These are phyloP conservation scores for Neodiprion virginianus DNA, from an alignment of 1,140 invertebrate genomes.

Conservation along the genomic window DNA sequence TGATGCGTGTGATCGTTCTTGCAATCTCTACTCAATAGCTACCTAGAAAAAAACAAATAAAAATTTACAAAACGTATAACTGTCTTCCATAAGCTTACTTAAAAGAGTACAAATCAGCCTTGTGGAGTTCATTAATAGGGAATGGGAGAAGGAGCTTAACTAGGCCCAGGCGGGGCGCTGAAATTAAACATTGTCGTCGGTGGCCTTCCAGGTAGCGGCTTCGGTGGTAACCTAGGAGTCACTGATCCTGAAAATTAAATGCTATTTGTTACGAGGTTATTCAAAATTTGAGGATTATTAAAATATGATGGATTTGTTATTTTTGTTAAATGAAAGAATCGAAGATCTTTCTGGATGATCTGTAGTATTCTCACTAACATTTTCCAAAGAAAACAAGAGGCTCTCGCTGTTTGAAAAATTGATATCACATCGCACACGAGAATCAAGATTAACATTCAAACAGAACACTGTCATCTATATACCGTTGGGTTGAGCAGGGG, in stretches of 20 bases:
- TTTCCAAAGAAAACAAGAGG: slow-evolving; percentile 42
- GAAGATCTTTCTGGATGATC: slow-evolving; percentile 11
- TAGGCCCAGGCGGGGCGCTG: slow-evolving; percentile 54
- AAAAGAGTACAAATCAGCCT: slow-evolving; percentile 5
- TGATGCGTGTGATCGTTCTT: too few relatives aligned
- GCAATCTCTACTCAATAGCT: not conserved
- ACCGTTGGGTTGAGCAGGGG: slow-evolving; percentile 58
- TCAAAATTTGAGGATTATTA: not conserved
- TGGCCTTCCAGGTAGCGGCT: slow-evolving; percentile 56
- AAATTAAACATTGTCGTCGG: slow-evolving; percentile 61
- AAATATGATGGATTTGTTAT: not conserved
- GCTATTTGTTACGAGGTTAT: not conserved
- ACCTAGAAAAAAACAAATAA: not conserved
- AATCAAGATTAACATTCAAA: too few relatives aligned
- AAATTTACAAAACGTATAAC: not conserved
- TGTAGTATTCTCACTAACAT: slow-evolving; percentile 22
- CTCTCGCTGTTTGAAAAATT: too few relatives aligned
- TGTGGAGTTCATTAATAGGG: not conserved
- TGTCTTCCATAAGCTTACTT: not conserved
- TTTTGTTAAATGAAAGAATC: slow-evolving; percentile 16
- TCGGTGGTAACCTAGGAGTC: slow-evolving; percentile 60
- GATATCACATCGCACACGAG: too few relatives aligned
- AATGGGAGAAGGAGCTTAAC: slow-evolving; percentile 44
- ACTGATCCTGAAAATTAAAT: slow-evolving; percentile 46
- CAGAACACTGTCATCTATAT: slow-evolving; percentile 7